phyloP scores from a whole-genome alignment of 2,797 vertebrate genomes.

The Lindbergichthys nudifrons region DNA sequence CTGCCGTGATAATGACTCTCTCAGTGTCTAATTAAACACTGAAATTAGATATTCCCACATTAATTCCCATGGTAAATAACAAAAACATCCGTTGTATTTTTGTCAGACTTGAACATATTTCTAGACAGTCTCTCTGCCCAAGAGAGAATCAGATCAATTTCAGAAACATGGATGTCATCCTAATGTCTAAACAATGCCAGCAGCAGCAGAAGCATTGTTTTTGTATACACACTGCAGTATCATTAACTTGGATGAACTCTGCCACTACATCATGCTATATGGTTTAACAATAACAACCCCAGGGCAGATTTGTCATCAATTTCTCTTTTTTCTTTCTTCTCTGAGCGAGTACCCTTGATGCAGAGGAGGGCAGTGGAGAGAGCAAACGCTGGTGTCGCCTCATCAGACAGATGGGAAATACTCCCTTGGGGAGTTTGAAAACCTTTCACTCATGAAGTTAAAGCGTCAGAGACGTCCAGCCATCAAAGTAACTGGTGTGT shows the following conservation, averaged over 20 bases:
- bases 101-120: constrained; percentile 6
- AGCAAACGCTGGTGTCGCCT: constrained; percentile 52
- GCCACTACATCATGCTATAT: constrained; percentile 66
- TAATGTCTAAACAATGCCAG: constrained; percentile 68
- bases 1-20: constrained; percentile 20
- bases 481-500: constrained; percentile 60
- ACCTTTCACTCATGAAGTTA: constrained; percentile 59
- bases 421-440: constrained; percentile 43
- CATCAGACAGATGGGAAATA: constrained; percentile 62
- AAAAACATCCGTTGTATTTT: not conserved
- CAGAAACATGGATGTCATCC: constrained; percentile 41
- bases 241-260: constrained; percentile 74
- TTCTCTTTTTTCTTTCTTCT: constrained; percentile 52
- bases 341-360: constrained; percentile 44
- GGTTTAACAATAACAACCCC: constrained; percentile 72
- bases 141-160: constrained; percentile 57
- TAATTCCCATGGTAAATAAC: not conserved
- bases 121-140: constrained; percentile 5
- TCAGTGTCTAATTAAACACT: constrained; percentile 31
- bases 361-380: constrained; percentile 45
- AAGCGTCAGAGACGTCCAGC: constrained; percentile 49
- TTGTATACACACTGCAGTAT: constrained; percentile 46
- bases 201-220: constrained; percentile 54
- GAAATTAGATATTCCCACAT: constrained; percentile 17
- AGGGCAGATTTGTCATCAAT: constrained; percentile 68